Evolutionary conservation across 2,888 invertebrate genomes (phyloP).

Genomic region (Sphinx pinastri): DNA sequence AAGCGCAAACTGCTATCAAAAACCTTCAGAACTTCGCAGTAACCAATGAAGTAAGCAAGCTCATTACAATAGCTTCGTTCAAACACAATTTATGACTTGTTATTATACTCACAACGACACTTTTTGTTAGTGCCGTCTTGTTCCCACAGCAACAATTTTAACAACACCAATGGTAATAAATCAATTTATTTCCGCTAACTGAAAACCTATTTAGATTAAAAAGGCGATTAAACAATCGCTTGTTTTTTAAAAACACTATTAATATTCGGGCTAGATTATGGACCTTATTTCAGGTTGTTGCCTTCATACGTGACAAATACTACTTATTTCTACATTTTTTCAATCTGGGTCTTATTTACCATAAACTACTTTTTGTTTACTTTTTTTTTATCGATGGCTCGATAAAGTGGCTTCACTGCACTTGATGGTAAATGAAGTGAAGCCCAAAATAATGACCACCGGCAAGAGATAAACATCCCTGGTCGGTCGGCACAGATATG

Average conservation of each 20-base stretch:
- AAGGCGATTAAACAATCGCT: background rate
- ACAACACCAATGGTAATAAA: conserved; percentile 3
- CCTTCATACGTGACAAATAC: too few relatives aligned
- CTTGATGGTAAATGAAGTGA: too few relatives aligned
- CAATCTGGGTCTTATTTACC: too few relatives aligned
- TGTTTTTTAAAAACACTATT: background rate
- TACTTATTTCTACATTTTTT: too few relatives aligned
- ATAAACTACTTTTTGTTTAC: too few relatives aligned
- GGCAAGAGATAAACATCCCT: too few relatives aligned
- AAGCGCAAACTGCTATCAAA: too few relatives aligned
- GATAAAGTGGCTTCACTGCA: too few relatives aligned
- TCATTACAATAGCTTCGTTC: background rate
- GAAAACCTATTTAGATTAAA: conserved; percentile 11
- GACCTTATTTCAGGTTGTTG: background rate
- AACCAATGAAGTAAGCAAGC: background rate
- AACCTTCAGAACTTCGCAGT: too few relatives aligned
- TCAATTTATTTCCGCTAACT: conserved; percentile 15
- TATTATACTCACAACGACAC: background rate
- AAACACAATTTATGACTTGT: conserved; percentile 3
- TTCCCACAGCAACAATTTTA: background rate
- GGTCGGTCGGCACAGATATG: too few relatives aligned
- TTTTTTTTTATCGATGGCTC: too few relatives aligned
- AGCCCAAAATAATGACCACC: too few relatives aligned
- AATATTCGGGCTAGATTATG: background rate
- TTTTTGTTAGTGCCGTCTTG: background rate